Percentiles rank a stretch among this genome's conserved stretches.
Conservation (phyloP, 92 coral and sea anemone species). For the Galaxea fascicularis region DNA sequence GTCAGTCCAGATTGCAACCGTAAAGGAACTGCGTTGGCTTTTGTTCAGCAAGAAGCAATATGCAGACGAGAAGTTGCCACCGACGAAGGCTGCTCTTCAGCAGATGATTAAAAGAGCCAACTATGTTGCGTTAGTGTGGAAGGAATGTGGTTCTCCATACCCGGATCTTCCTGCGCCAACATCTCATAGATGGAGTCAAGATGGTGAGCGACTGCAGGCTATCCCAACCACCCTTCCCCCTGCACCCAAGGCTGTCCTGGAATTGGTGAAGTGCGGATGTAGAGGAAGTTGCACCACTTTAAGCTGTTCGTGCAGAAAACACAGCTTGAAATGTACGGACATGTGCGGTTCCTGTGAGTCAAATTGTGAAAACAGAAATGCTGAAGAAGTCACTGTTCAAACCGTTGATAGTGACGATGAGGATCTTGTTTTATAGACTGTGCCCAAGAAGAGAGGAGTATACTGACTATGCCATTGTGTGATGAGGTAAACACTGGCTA, state of each 20-base stretch:
- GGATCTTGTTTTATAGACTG: constrained; percentile 12
- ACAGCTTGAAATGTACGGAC: constrained; percentile 65
- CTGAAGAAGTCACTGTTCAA: neutral
- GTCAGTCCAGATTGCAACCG: constrained; percentile 29
- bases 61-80: constrained; percentile 61
- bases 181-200: constrained; percentile 56
- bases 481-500: constrained; percentile 32
- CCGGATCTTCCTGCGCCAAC: constrained; percentile 63
- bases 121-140: constrained; percentile 63
- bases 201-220: constrained; percentile 54
- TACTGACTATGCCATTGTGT: constrained; percentile 15
- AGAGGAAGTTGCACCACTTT: constrained; percentile 63
- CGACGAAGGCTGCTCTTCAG: constrained; percentile 50
- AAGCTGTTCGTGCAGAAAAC: constrained; percentile 69
- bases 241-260: constrained; percentile 72
- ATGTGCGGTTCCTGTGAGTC: constrained; percentile 59
- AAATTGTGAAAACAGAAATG: constrained; percentile 49
- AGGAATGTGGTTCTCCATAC: constrained; percentile 44
- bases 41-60: constrained; percentile 64
- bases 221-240: constrained; percentile 62
- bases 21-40: constrained; percentile 55
- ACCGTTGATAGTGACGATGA: constrained; percentile 33
- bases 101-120: constrained; percentile 58
- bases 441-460: neutral
- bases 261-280: constrained; percentile 66